Evolutionary conservation across 2,888 invertebrate genomes (phyloP).

Genomic region (Abscondita cerata): DNA sequence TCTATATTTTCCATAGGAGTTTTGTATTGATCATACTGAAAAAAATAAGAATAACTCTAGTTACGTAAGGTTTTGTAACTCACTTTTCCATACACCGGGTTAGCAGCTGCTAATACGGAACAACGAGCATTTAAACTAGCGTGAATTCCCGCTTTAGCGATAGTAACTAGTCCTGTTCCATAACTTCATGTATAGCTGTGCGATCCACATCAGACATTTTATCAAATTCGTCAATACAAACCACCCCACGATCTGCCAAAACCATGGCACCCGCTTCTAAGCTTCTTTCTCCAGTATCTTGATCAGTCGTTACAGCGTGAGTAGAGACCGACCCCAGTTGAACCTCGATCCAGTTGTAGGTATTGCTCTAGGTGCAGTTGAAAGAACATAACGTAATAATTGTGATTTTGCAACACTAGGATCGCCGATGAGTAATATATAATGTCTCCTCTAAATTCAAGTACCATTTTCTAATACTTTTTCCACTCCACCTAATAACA

Average conservation of each 20-base stretch:
- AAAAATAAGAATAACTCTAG: too few relatives aligned
- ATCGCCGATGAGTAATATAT: conserved; percentile 84
- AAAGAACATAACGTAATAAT: conserved; percentile 88
- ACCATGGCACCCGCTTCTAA: conserved; percentile 99
- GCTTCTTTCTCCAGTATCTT: conserved; percentile 78
- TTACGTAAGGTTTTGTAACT: too few relatives aligned
- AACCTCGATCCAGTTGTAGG: conserved; percentile 97
- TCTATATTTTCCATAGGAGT: conserved; percentile 99
- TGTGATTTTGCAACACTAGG: conserved; percentile 99
- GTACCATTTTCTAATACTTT: conserved; percentile 92
- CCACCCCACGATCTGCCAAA: conserved; percentile 96
- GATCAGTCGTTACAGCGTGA: conserved; percentile 96
- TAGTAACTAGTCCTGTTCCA: conserved; percentile 98
- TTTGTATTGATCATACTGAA: conserved; percentile 97
- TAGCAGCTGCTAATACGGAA: conserved; percentile 98
- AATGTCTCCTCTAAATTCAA: conserved; percentile 79
- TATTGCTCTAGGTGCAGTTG: conserved; percentile 94
- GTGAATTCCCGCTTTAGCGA: conserved; percentile 99
- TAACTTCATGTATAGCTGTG: conserved; percentile 99
- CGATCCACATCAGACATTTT: conserved; percentile 99
- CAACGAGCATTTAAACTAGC: conserved; percentile 97
- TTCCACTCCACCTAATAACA: conserved; percentile 94
- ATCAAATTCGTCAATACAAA: conserved; percentile 98
- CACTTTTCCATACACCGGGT: conserved; percentile 96
- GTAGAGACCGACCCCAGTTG: conserved; percentile 98